A percentile compares a stretch with the other conserved stretches of the same genome.
Evolutionary conservation across 2,888 invertebrate genomes (phyloP).

Genomic region (Mythimna loreyi): DNA sequence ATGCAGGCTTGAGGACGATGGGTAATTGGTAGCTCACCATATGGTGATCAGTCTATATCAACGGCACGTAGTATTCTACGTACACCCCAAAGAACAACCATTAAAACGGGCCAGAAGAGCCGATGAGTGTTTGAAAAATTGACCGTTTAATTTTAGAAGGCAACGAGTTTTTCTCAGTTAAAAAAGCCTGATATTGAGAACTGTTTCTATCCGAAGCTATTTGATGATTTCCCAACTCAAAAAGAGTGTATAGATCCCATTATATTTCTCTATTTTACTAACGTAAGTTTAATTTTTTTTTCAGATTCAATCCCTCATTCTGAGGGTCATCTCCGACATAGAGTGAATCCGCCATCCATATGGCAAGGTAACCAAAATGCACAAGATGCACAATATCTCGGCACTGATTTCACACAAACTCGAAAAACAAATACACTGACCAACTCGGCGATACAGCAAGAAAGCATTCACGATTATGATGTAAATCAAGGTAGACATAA

Average conservation of each 20-base stretch:
- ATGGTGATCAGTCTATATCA: too few species aligned
- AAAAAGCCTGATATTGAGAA: too few species aligned
- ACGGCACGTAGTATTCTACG: too few species aligned
- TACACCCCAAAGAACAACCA: too few species aligned
- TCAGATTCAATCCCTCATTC: constrained; percentile 62
- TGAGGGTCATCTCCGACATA: constrained; percentile 51
- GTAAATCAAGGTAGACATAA: constrained; percentile 21
- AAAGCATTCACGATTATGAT: constrained; percentile 26
- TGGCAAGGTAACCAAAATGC: constrained; percentile 44
- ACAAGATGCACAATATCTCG: constrained; percentile 36
- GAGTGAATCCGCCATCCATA: constrained; percentile 33
- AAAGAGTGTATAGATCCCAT: not conserved
- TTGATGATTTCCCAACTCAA: too few species aligned
- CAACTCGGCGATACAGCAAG: constrained; percentile 21
- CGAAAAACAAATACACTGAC: constrained; percentile 35
- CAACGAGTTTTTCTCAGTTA: too few species aligned
- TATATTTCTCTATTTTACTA: not conserved
- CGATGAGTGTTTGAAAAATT: too few species aligned
- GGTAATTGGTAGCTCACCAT: too few species aligned
- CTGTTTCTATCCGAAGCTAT: too few species aligned
- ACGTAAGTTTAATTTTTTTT: constrained; percentile 37
- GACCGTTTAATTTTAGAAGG: too few species aligned
- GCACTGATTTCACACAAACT: constrained; percentile 46
- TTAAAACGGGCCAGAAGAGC: too few species aligned
- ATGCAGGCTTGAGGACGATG: too few species aligned